Base-by-base conservation (phyloP, 1,140 invertebrate species). In the Cylas formicarius region DNA sequence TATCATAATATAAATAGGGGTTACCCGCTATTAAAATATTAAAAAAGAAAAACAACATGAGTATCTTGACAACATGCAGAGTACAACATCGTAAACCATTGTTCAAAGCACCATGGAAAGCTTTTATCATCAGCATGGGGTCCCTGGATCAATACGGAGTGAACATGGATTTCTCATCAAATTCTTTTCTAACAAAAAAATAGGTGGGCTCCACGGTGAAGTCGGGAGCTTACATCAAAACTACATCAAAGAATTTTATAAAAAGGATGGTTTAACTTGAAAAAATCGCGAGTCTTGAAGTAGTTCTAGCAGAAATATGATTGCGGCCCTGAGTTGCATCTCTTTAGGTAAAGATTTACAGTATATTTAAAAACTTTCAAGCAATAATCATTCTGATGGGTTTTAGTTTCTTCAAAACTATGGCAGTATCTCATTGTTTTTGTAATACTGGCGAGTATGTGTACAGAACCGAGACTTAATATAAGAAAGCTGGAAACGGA, bases 401-500 rank as follows among this genome's bases (percentile, higher is more conserved):
- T 52, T 53, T 33, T 24, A 55, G 56, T 51, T 29, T 20, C 32
- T 2, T 19, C 8, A 39, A 46, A 41, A 28, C 9, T 52, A 50
- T 60, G 60, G 52, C 34, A 48, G 32, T 28, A 42, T 2, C 5
- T 38, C 21, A 40, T 61, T 34, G 16, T 56, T 16, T 53, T 58
- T 13, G 20, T 57, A 31, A 46, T 63, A 8, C 16, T 64, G 16
- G 46, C 49, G 24, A 61, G 46, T 41, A 65, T 62, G 53, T 63
- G 61, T 38, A 44, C 61, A 24, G 55, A 63, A 42, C 58, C 61
- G 6, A 48, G 44, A 43, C 35, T 59, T 8, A 49, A 28, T 14
- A 27, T 41, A 19, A 53, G 53, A 52, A 53, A 55, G 26, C 40
- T 51, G 22, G 35, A 37, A 13, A 52, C 57, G 5, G 51, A 55